A percentile compares a stretch with the other conserved stretches of the same genome.
These are phyloP conservation scores for Egretta garzetta DNA, from an alignment of 2,113 vertebrate species.

Conservation along the genomic window DNA sequence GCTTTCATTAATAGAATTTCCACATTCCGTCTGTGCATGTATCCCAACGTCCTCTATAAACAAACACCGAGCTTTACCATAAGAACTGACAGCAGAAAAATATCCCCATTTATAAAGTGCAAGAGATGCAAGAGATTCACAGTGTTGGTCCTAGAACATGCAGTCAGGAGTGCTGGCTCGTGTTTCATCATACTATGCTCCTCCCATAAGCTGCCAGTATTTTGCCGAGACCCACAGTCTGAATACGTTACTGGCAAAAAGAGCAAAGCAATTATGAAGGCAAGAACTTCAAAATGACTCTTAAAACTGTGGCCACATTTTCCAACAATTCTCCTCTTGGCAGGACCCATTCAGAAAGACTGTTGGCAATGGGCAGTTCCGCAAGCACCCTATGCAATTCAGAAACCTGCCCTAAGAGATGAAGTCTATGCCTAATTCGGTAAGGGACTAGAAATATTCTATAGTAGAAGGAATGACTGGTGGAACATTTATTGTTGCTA, in stretches of 20 bases:
- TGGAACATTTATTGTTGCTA: not conserved
- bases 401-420: not conserved
- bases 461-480: not conserved
- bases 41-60: not conserved
- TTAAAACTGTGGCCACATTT: not conserved
- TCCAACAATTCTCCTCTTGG: not conserved
- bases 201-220: not conserved
- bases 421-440: not conserved
- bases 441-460: not conserved
- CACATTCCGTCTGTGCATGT: not conserved
- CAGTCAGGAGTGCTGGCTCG: not conserved
- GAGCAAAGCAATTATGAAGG: not conserved
- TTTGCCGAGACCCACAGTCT: not conserved
- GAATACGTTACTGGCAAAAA: not conserved
- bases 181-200: not conserved
- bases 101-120: not conserved
- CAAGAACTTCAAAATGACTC: not conserved
- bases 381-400: not conserved
- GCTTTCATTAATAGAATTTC: conserved; percentile 33
- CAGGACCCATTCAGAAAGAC: not conserved
- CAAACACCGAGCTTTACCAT: not conserved
- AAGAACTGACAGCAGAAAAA: not conserved
- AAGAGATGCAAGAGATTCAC: not conserved
- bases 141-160: fast-evolving
- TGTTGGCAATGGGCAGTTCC: not conserved